phyloP scores from a whole-genome alignment of 2,888 invertebrate species.

The Arge pagana region DNA sequence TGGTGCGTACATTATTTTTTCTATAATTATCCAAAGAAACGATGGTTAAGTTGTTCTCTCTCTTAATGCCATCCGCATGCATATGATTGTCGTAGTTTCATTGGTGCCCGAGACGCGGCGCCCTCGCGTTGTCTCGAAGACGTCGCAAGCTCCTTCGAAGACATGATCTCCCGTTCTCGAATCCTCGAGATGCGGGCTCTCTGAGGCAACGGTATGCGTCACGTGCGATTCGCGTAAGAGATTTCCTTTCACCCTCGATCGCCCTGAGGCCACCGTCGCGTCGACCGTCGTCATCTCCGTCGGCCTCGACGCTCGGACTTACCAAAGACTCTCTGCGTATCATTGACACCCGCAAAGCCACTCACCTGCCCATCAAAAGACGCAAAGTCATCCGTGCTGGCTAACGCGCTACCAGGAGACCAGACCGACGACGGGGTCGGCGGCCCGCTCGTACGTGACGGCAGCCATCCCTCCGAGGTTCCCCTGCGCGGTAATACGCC shows the following conservation, averaged over 20 bases:
- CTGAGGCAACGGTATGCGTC: constrained; percentile 48
- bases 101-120: too few species aligned
- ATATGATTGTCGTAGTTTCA: too few species aligned
- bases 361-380: constrained; percentile 60
- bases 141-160: constrained; percentile 26
- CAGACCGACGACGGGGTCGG: constrained; percentile 34
- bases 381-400: constrained; percentile 58
- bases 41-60: too few species aligned
- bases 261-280: not conserved
- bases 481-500: constrained; percentile 14
- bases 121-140: too few species aligned
- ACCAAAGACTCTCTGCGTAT: constrained; percentile 29
- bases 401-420: constrained; percentile 47
- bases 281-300: constrained; percentile 23
- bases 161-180: constrained; percentile 46
- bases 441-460: too few species aligned
- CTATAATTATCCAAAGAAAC: constrained; percentile 26
- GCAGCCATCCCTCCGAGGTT: not conserved
- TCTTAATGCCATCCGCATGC: too few species aligned
- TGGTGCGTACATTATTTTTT: constrained; percentile 8
- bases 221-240: constrained; percentile 20
- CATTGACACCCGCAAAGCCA: constrained; percentile 57
- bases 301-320: constrained; percentile 15
- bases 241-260: constrained; percentile 12
- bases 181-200: constrained; percentile 55